These are phyloP conservation scores for Drosophila limbata DNA, from an alignment of 2,888 invertebrate genomes.

Conservation along the genomic window DNA sequence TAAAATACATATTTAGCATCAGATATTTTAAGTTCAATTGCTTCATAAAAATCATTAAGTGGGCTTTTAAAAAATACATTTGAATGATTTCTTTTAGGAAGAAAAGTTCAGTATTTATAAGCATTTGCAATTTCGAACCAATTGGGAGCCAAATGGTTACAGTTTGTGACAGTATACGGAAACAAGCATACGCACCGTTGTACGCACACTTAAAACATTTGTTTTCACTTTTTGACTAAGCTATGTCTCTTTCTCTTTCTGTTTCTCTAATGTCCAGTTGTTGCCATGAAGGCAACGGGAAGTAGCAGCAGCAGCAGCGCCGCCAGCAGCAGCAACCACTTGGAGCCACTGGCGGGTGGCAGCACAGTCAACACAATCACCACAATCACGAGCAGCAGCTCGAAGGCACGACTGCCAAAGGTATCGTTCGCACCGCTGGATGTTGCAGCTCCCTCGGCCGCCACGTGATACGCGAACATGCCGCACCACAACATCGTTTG, in stretches of 20 bases:
- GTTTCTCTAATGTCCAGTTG: slow-evolving; percentile 40
- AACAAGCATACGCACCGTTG: slow-evolving; percentile 64
- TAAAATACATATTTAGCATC: no score
- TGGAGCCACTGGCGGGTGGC: slow-evolving; percentile 62
- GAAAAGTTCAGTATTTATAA: no score
- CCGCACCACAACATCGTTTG: slow-evolving; percentile 91
- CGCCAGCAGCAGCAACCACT: slow-evolving; percentile 55
- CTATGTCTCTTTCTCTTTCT: not conserved
- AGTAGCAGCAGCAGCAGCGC: slow-evolving; percentile 59
- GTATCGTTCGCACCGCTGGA: slow-evolving; percentile 83
- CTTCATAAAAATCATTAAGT: no score
- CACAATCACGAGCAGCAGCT: slow-evolving; percentile 41
- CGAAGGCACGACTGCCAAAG: slow-evolving; percentile 78
- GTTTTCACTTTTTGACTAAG: slow-evolving; percentile 15
- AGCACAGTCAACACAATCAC: slow-evolving; percentile 27
- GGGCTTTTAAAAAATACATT: no score
- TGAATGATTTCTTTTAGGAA: no score
- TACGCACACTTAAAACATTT: slow-evolving; percentile 23
- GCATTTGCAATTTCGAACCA: no score
- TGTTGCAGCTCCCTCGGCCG: slow-evolving; percentile 67
- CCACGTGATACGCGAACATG: slow-evolving; percentile 83
- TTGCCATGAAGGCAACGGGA: slow-evolving; percentile 84
- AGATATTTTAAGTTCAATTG: no score
- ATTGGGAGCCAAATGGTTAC: not conserved
- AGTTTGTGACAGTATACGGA: not conserved